phyloP scores from a whole-genome alignment of 30 jellyfish, hydroid and myxozoan species.

The Hydra vulgaris region DNA sequence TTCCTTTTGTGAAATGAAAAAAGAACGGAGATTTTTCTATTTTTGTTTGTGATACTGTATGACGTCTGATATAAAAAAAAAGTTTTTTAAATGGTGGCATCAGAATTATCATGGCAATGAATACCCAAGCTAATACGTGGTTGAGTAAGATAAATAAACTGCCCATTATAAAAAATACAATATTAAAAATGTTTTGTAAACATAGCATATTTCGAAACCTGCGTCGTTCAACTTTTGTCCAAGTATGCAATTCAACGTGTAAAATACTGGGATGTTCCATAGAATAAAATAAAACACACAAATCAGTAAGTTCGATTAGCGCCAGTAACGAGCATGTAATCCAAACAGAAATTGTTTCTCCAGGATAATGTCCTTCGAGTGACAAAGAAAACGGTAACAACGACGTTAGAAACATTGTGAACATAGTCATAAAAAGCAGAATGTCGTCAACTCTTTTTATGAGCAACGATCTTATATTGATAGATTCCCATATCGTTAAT shows the following conservation, averaged over 20 bases:
- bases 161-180: constrained; percentile 10
- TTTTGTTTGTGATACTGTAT: background rate
- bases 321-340: constrained; percentile 10
- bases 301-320: constrained; percentile 13
- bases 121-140: constrained; percentile 14
- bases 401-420: constrained; percentile 18
- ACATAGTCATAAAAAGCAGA: constrained; percentile 8
- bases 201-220: constrained; percentile 19
- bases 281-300: constrained; percentile 2
- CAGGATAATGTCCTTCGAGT: constrained; percentile 35
- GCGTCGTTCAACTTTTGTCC: constrained; percentile 10
- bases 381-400: constrained; percentile 23
- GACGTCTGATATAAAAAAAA: constrained; percentile 10
- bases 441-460: constrained; percentile 26
- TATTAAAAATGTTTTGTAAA: background rate
- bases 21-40: constrained; percentile 14
- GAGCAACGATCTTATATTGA: constrained; percentile 18
- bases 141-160: constrained; percentile 8
- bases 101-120: constrained; percentile 15
- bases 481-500: constrained; percentile 28
- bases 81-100: constrained; percentile 18
- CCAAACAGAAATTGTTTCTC: constrained; percentile 3
- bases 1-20: constrained; percentile 21
- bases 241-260: constrained; percentile 21
- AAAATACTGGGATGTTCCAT: constrained; percentile 13